Percentiles rank a stretch among this genome's conserved stretches.
These are phyloP conservation scores for Catocala fraxini DNA, from an alignment of 2,888 invertebrate species.

Conservation along the genomic window DNA sequence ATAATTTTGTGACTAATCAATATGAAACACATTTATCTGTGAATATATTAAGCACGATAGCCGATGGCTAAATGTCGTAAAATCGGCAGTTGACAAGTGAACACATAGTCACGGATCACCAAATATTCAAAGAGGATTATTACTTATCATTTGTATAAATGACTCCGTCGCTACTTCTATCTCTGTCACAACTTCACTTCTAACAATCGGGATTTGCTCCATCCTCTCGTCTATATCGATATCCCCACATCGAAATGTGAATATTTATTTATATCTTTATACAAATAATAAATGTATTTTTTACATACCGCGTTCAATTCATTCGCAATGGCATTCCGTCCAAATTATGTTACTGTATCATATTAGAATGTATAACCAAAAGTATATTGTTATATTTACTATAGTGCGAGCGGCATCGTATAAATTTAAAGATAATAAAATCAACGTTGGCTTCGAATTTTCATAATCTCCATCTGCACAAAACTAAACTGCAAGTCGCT, in stretches of 20 bases:
- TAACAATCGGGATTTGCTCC: slow-evolving; percentile 30
- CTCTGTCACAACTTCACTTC: background rate
- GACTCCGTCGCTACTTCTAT: background rate
- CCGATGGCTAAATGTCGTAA: too few relatives aligned
- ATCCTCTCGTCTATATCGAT: slow-evolving; percentile 18
- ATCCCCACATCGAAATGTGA: slow-evolving; percentile 14
- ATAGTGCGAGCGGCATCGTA: slow-evolving; percentile 11
- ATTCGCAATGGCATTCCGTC: slow-evolving; percentile 73
- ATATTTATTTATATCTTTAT: slow-evolving; percentile 41
- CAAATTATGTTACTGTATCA: slow-evolving; percentile 69
- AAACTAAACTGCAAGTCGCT: too few relatives aligned
- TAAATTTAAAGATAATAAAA: background rate
- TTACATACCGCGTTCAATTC: slow-evolving; percentile 41
- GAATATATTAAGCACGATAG: too few relatives aligned
- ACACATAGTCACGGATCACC: too few relatives aligned
- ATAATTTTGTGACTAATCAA: too few relatives aligned
- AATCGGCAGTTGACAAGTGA: too few relatives aligned
- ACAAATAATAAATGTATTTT: slow-evolving; percentile 40
- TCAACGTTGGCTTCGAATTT: background rate
- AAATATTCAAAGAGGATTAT: too few relatives aligned
- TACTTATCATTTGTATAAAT: background rate
- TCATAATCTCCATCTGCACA: too few relatives aligned
- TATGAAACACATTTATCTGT: too few relatives aligned
- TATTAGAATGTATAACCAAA: slow-evolving; percentile 37
- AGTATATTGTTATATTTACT: slow-evolving; percentile 40